Evolutionary conservation across 2,888 invertebrate genomes (phyloP).

Genomic region (Reticulitermes lucifugus): DNA sequence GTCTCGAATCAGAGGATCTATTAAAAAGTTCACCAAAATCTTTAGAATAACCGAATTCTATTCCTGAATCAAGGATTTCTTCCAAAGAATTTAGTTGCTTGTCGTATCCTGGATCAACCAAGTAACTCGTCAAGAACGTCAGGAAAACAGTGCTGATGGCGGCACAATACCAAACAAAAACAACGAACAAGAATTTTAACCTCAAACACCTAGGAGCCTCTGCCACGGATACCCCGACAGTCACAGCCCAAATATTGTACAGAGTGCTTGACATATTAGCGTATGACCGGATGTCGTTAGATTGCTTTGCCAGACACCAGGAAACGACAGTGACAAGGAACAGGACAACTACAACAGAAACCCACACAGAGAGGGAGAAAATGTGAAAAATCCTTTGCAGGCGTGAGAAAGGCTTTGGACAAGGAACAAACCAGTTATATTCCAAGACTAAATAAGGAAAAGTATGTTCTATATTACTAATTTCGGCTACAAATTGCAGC

Average conservation of each 20-base stretch:
- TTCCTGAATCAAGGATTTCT: not conserved
- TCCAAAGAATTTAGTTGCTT: not conserved
- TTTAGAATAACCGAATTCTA: not conserved
- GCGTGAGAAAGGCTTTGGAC: not conserved
- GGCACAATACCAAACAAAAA: not conserved
- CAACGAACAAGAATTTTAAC: not conserved
- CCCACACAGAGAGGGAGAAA: not conserved
- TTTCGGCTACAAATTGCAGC: too few species aligned
- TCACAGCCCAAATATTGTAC: constrained; percentile 1
- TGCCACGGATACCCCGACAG: not conserved
- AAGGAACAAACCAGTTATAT: constrained; percentile 15
- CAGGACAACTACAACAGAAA: not conserved
- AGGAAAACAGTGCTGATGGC: not conserved
- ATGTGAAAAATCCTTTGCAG: not conserved
- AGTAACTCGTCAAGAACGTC: constrained; percentile 3
- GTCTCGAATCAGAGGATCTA: not conserved
- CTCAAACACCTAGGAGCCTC: not conserved
- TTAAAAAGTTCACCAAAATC: not conserved
- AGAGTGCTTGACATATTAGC: not conserved
- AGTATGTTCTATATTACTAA: not conserved
- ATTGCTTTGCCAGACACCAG: not conserved
- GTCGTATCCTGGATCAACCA: not conserved
- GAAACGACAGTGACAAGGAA: not conserved
- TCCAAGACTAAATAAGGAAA: not conserved
- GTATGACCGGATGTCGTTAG: not conserved